Conservation (phyloP, 2,888 invertebrate species). For the Sisyra nigra region DNA sequence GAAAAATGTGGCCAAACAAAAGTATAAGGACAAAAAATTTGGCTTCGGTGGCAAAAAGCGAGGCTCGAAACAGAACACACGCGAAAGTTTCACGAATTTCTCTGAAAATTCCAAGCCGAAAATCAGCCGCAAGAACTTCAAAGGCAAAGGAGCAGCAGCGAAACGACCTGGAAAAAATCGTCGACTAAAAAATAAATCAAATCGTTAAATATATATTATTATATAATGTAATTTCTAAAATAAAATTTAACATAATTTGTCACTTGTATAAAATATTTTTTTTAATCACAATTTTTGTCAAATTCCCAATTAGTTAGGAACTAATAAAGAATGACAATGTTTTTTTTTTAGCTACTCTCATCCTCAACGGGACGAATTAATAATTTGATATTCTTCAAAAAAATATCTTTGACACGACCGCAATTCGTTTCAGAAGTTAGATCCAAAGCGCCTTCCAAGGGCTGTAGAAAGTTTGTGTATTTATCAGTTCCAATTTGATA, state of each 20-base stretch:
- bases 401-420: conserved; percentile 40
- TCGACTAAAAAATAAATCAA: conserved; percentile 26
- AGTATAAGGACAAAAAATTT: conserved; percentile 68
- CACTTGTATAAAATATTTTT: too few relatives aligned
- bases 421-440: conserved; percentile 40
- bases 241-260: too few relatives aligned
- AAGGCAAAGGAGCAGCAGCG: conserved; percentile 14
- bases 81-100: conserved; percentile 55
- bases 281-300: too few relatives aligned
- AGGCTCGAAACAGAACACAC: conserved; percentile 74
- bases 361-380: conserved; percentile 24
- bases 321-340: neutral
- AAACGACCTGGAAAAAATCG: conserved; percentile 30
- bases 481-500: conserved; percentile 52
- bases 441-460: conserved; percentile 36
- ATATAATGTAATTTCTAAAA: too few relatives aligned
- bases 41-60: conserved; percentile 95
- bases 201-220: too few relatives aligned
- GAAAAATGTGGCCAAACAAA: conserved; percentile 33
- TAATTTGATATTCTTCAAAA: conserved; percentile 28
- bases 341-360: conserved; percentile 12
- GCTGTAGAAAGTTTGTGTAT: conserved; percentile 39
- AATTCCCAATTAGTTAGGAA: too few relatives aligned
- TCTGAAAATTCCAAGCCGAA: conserved; percentile 32
- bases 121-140: conserved; percentile 15